Percentiles rank a stretch among this genome's conserved stretches.
Conservation (phyloP, 2,888 invertebrate genomes). For the Amphipyra berbera region DNA sequence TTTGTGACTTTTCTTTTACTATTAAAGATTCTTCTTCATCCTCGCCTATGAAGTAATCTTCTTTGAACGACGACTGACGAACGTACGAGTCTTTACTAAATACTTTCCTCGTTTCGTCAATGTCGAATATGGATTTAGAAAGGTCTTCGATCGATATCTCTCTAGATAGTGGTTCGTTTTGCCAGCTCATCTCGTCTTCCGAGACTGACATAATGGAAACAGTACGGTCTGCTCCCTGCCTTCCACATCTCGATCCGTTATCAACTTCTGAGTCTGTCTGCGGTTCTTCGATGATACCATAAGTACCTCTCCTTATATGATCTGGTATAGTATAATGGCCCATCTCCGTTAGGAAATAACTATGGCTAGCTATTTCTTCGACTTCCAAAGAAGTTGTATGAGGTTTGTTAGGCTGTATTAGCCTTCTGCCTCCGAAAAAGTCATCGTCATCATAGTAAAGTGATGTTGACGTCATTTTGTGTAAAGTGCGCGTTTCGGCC, state of each 20-base stretch:
- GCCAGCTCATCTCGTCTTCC: constrained; percentile 91
- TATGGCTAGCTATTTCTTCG: constrained; percentile 91
- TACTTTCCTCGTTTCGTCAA: constrained; percentile 86
- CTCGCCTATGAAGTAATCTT: constrained; percentile 81
- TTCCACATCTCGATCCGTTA: constrained; percentile 74
- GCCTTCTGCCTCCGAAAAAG: constrained; percentile 77
- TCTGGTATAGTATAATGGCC: constrained; percentile 85
- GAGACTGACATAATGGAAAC: constrained; percentile 92
- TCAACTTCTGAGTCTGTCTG: constrained; percentile 87
- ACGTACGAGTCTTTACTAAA: constrained; percentile 86
- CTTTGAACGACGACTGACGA: constrained; percentile 85
- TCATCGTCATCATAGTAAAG: constrained; percentile 89
- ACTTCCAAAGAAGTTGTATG: constrained; percentile 89
- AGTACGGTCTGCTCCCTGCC: constrained; percentile 82
- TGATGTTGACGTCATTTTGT: constrained; percentile 91
- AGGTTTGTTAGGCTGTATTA: constrained; percentile 84
- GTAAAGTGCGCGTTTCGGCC: constrained; percentile 91
- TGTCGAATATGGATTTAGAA: constrained; percentile 87
- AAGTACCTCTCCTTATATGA: constrained; percentile 81
- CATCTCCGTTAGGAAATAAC: constrained; percentile 89
- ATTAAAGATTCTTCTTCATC: constrained; percentile 83
- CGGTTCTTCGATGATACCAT: constrained; percentile 88
- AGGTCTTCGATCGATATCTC: constrained; percentile 91
- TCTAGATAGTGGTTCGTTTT: constrained; percentile 87
- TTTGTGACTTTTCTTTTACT: constrained; percentile 81